These are phyloP conservation scores for Heteromormyrus szaboi DNA, from an alignment of 2,797 vertebrate species.

Conservation along the genomic window DNA sequence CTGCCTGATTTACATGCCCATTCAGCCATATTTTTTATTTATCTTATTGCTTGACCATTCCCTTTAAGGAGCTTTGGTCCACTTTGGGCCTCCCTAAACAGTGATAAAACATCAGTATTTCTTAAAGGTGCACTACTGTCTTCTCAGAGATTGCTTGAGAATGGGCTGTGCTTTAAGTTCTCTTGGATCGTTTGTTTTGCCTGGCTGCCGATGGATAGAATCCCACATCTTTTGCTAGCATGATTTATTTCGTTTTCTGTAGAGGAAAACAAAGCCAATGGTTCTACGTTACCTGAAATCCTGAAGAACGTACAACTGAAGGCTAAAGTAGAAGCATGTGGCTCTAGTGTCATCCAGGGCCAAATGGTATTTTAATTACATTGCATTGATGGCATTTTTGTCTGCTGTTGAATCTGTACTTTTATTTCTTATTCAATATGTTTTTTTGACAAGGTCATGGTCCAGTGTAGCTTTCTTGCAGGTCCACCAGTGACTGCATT, in stretches of 20 bases:
- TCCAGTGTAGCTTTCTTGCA: neutral
- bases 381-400: neutral
- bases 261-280: neutral
- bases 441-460: neutral
- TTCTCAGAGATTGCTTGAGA: neutral
- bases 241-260: neutral
- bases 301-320: neutral
- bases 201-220: neutral
- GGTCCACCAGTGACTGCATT: neutral
- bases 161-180: neutral
- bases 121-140: neutral
- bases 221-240: neutral
- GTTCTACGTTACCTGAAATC: neutral
- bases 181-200: neutral
- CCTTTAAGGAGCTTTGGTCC: neutral
- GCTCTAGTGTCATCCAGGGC: neutral
- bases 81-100: neutral
- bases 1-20: neutral
- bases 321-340: neutral
- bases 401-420: neutral
- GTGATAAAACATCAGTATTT: neutral
- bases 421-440: conserved; percentile 21
- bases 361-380: neutral
- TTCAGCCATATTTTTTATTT: neutral
- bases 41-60: neutral